A percentile compares a stretch with the other conserved stretches of the same genome.
Conservation (phyloP, 2,888 invertebrate genomes). For the Mamestra brassicae region DNA sequence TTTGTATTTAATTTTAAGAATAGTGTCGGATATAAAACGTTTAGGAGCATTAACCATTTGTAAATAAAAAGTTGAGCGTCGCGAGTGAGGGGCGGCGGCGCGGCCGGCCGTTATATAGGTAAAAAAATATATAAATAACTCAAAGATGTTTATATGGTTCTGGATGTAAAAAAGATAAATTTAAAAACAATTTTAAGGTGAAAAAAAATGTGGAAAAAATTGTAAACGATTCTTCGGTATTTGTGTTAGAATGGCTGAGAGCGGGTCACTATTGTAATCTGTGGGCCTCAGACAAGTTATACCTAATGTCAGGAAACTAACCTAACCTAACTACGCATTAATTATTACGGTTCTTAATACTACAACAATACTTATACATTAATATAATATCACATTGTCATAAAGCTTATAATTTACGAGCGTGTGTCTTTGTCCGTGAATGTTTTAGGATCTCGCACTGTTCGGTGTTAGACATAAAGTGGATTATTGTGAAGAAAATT, state of each 20-base stretch:
- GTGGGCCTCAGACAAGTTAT: constrained; percentile 88
- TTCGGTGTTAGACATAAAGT: constrained; percentile 89
- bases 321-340: constrained; percentile 89
- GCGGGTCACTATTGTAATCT: constrained; percentile 90
- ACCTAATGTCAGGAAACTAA: constrained; percentile 85
- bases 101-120: constrained; percentile 87
- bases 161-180: constrained; percentile 90
- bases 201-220: constrained; percentile 80
- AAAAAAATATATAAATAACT: constrained; percentile 90
- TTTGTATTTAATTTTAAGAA: constrained; percentile 92
- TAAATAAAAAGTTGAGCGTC: constrained; percentile 90
- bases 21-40: constrained; percentile 92
- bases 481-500: constrained; percentile 79
- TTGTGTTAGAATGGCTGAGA: constrained; percentile 88
- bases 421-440: constrained; percentile 91
- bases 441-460: constrained; percentile 89
- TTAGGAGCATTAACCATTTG: constrained; percentile 94
- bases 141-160: constrained; percentile 92
- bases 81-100: constrained; percentile 78
- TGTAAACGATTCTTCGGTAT: constrained; percentile 88
- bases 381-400: constrained; percentile 91
- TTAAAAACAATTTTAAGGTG: constrained; percentile 87
- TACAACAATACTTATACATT: constrained; percentile 89
- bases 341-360: constrained; percentile 89
- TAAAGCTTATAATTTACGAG: constrained; percentile 91